phyloP scores from a whole-genome alignment of 2,888 invertebrate genomes.

The Gerris lacustris region DNA sequence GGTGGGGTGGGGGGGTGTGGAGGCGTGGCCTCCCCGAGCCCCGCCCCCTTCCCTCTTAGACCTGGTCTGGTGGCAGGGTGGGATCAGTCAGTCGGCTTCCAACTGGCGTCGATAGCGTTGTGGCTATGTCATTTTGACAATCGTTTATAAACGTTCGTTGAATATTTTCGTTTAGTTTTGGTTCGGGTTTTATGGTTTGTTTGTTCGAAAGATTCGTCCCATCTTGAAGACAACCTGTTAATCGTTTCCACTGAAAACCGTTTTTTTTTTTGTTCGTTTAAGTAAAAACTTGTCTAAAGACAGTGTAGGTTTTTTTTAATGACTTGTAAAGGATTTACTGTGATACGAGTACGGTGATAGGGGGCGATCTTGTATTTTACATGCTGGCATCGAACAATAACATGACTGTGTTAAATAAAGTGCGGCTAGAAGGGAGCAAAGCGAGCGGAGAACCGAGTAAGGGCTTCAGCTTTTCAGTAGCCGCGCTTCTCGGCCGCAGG shows the following conservation, averaged over 20 bases:
- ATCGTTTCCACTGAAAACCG: too few relatives aligned
- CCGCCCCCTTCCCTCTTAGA: background rate
- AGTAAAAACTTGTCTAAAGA: too few relatives aligned
- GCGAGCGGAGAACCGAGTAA: slow-evolving; percentile 40
- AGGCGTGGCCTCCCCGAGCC: slow-evolving; percentile 13
- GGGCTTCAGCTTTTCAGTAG: slow-evolving; percentile 64
- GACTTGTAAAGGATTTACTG: background rate
- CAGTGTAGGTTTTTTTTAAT: background rate
- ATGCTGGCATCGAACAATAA: slow-evolving; percentile 30
- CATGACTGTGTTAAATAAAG: slow-evolving; percentile 30
- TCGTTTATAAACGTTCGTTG: background rate
- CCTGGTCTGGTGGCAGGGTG: slow-evolving; percentile 15
- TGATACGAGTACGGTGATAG: background rate
- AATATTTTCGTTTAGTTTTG: too few relatives aligned
- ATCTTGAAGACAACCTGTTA: too few relatives aligned
- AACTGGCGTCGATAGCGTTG: slow-evolving; percentile 8
- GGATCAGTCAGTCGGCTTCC: slow-evolving; percentile 9
- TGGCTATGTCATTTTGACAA: background rate
- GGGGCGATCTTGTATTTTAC: slow-evolving; percentile 12
- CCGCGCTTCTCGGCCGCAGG: slow-evolving; percentile 50
- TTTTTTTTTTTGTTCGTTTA: too few relatives aligned
- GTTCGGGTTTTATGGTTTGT: too few relatives aligned
- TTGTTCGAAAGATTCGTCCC: too few relatives aligned
- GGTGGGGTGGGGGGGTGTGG: slow-evolving; percentile 15
- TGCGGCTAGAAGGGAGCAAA: slow-evolving; percentile 33